Evolutionary conservation across 2,797 vertebrate genomes (phyloP).

Genomic region (Cercopithecus neglectus): DNA sequence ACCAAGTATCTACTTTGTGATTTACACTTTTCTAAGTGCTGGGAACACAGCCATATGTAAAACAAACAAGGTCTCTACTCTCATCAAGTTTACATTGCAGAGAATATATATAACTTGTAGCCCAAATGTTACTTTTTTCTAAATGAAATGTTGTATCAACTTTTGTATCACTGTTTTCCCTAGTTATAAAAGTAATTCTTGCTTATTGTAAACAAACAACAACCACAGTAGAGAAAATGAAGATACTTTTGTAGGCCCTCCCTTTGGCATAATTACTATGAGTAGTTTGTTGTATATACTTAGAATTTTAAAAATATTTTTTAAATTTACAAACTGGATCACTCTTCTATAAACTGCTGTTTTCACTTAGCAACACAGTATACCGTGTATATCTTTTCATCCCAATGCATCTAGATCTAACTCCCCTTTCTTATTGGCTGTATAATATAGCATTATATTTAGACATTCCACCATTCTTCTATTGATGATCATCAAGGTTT

Average conservation of each 20-base stretch:
- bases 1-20: neutral
- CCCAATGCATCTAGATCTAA: neutral
- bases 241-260: neutral
- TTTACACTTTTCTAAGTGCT: neutral
- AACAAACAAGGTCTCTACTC: neutral
- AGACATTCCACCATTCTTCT: neutral
- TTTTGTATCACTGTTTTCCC: neutral
- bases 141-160: neutral
- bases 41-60: neutral
- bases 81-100: neutral
- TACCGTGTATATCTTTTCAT: neutral
- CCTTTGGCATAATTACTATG: neutral
- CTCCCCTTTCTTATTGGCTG: neutral
- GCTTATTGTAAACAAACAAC: neutral
- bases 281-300: neutral
- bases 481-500: neutral
- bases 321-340: neutral
- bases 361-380: neutral
- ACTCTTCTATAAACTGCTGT: neutral
- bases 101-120: neutral
- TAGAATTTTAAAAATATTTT: neutral
- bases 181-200: neutral
- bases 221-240: neutral
- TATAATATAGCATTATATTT: neutral
- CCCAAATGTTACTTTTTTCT: neutral